Conservation (phyloP, 2,888 invertebrate genomes). For the Eupithecia tripunctaria region DNA sequence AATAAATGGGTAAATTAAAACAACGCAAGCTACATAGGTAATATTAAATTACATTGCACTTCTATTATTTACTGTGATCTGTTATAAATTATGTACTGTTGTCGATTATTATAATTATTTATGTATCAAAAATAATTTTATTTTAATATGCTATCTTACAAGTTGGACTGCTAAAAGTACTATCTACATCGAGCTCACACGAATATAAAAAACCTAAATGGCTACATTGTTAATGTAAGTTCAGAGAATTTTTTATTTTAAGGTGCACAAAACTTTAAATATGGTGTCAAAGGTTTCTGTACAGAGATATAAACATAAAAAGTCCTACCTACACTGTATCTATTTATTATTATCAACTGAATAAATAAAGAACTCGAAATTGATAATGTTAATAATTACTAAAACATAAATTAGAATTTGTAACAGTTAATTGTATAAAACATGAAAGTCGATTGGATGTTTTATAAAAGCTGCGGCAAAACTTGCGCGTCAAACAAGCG, state of each 20-base stretch:
- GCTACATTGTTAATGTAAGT: slow-evolving; percentile 2
- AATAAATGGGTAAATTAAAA: slow-evolving; percentile 39
- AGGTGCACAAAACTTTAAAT: slow-evolving; percentile 1
- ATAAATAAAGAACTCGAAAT: neutral
- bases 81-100: slow-evolving; percentile 51
- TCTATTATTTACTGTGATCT: slow-evolving; percentile 54
- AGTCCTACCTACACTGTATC: neutral
- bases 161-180: slow-evolving; percentile 55
- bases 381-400: neutral
- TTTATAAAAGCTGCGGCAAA: neutral
- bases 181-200: slow-evolving; percentile 40
- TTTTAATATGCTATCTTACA: slow-evolving; percentile 59
- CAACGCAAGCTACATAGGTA: slow-evolving; percentile 48
- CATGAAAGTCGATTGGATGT: neutral
- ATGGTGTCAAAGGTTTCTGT: neutral
- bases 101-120: slow-evolving; percentile 55
- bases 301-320: neutral
- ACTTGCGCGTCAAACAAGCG: too few species aligned
- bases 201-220: slow-evolving; percentile 23
- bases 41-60: slow-evolving; percentile 58
- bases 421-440: neutral
- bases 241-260: neutral
- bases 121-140: slow-evolving; percentile 76
- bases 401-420: neutral
- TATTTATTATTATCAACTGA: neutral